Evolutionary conservation across 2,113 vertebrate species (phyloP).

Genomic region (Nyctereutes procyonoides): DNA sequence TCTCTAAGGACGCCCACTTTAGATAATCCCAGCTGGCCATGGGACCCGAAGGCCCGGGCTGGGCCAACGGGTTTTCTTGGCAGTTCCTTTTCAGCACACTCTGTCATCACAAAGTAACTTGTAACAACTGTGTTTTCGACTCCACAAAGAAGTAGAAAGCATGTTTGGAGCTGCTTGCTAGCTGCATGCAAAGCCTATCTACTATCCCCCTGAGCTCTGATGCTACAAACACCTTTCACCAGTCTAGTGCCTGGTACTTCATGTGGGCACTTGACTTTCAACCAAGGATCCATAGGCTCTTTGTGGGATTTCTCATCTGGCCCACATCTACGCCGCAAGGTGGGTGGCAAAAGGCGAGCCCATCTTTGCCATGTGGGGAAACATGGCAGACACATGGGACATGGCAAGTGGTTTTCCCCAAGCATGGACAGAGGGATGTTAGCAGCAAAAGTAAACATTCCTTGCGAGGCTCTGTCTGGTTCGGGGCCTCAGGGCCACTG

Average conservation of each 20-base stretch:
- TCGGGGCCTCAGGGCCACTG: neutral
- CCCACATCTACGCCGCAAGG: neutral
- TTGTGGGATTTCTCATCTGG: neutral
- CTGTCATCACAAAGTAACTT: slow-evolving; percentile 76
- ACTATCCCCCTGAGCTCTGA: neutral
- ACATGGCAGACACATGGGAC: neutral
- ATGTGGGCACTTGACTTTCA: neutral
- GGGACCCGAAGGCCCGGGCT: slow-evolving; percentile 61
- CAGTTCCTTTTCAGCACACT: slow-evolving; percentile 75
- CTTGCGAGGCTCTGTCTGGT: neutral
- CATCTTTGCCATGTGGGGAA: neutral
- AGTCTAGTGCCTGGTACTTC: neutral
- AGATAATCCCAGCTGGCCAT: slow-evolving; percentile 83
- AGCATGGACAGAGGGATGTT: neutral
- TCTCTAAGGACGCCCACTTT: slow-evolving; percentile 80
- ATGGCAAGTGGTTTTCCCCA: neutral
- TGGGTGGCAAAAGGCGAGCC: neutral
- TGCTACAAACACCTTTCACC: neutral
- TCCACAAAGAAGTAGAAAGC: neutral
- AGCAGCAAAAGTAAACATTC: neutral
- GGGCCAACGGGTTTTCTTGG: slow-evolving; percentile 79
- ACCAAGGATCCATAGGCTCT: neutral
- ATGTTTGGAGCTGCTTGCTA: neutral
- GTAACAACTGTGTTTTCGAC: slow-evolving; percentile 66
- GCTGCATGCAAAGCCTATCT: neutral